A percentile compares a stretch with the other conserved stretches of the same genome.
phyloP scores from a whole-genome alignment of 1,140 invertebrate species.

The Semibalanus balanoides region DNA sequence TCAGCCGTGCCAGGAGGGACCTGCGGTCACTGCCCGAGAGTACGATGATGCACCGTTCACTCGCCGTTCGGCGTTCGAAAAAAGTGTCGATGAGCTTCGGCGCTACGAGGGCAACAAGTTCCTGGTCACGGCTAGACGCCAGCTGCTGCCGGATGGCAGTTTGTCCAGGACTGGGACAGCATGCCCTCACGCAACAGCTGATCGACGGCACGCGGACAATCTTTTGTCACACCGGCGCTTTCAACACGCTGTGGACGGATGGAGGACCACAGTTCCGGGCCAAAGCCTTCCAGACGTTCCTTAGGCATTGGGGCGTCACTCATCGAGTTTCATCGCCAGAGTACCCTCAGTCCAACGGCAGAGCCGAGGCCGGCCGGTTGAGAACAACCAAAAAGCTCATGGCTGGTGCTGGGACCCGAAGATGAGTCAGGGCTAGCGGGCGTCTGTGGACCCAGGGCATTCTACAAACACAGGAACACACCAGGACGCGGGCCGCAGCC shows the following conservation, averaged over 20 bases:
- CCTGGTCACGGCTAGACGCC: slow-evolving; percentile 20
- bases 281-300: no score
- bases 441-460: no score
- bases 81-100: slow-evolving; percentile 22
- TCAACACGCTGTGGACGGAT: no score
- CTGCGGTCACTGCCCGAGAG: slow-evolving; percentile 14
- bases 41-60: slow-evolving; percentile 17
- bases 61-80: slow-evolving; percentile 21
- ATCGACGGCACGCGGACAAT: neutral
- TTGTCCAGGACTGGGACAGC: neutral
- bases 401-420: no score
- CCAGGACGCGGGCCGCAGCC: no score
- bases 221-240: neutral
- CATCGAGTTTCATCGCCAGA: no score
- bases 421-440: no score
- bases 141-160: slow-evolving; percentile 16
- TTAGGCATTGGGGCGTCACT: no score
- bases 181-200: neutral
- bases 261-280: no score
- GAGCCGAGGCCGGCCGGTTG: slow-evolving; percentile 8
- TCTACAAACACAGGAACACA: no score
- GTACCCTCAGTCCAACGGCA: slow-evolving; percentile 12
- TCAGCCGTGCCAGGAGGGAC: slow-evolving; percentile 15
- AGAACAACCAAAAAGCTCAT: slow-evolving; percentile 14
- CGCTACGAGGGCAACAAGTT: slow-evolving; percentile 18